Conservation (phyloP, 2,888 invertebrate species). For the Pseudoips prasinana region DNA sequence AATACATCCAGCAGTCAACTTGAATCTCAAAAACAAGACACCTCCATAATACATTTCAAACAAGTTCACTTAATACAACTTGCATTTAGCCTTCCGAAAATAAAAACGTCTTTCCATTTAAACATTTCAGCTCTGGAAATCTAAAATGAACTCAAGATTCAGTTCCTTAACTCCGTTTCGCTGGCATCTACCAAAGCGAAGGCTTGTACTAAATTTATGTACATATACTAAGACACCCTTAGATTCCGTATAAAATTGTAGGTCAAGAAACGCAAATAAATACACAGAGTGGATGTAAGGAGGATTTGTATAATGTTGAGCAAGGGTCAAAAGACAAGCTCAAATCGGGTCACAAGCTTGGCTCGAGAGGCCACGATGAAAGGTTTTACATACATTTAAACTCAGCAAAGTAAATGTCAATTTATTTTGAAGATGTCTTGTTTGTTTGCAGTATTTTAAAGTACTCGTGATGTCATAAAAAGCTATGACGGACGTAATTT, state of each 20-base stretch:
- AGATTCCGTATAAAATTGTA: conserved; percentile 46
- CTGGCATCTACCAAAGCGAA: conserved; percentile 24
- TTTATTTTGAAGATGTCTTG: conserved; percentile 20
- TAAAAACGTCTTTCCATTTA: too few relatives aligned
- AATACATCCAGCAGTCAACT: too few relatives aligned
- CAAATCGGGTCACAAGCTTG: conserved; percentile 46
- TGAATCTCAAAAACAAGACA: too few relatives aligned
- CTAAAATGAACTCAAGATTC: conserved; percentile 28
- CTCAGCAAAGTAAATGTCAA: conserved; percentile 33
- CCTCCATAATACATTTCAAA: too few relatives aligned
- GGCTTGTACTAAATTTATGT: conserved; percentile 41
- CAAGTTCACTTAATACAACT: too few relatives aligned
- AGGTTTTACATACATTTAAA: conserved; percentile 57
- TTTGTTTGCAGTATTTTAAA: conserved; percentile 14
- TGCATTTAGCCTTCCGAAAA: too few relatives aligned
- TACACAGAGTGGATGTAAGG: conserved; percentile 45
- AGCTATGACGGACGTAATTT: too few relatives aligned
- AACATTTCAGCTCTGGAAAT: too few relatives aligned
- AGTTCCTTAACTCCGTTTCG: conserved; percentile 25
- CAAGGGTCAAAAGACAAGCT: conserved; percentile 48
- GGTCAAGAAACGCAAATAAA: conserved; percentile 54
- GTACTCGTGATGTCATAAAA: conserved; percentile 4
- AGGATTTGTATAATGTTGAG: conserved; percentile 54
- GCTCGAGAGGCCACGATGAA: conserved; percentile 44
- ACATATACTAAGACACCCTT: conserved; percentile 39